These are phyloP conservation scores for Euleptes europaea DNA, from an alignment of 2,113 vertebrate species.

Conservation along the genomic window DNA sequence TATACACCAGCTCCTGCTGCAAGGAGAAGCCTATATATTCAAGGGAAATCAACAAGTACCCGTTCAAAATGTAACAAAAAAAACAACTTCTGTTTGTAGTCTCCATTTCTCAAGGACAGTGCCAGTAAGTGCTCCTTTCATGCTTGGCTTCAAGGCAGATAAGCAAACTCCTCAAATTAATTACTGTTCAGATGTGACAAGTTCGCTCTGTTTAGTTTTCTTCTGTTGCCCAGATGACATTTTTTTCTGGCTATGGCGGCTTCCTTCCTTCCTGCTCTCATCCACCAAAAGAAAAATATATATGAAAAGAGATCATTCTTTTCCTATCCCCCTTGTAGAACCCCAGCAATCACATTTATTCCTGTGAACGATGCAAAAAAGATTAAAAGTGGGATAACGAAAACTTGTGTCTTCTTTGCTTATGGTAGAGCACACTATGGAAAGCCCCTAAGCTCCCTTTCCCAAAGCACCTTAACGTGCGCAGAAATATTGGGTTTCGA, in stretches of 20 bases:
- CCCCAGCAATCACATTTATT: conserved; percentile 44
- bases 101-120: conserved; percentile 43
- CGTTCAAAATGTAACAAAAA: conserved; percentile 26
- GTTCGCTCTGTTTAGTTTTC: conserved; percentile 16
- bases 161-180: conserved; percentile 50
- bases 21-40: conserved; percentile 32
- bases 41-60: conserved; percentile 33
- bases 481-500: conserved; percentile 84
- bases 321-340: neutral
- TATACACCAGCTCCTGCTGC: conserved; percentile 11
- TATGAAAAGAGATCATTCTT: conserved; percentile 33
- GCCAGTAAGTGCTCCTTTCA: conserved; percentile 29
- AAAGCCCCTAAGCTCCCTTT: conserved; percentile 55
- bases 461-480: conserved; percentile 76
- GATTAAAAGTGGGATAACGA: conserved; percentile 62
- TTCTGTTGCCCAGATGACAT: conserved; percentile 19
- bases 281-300: conserved; percentile 57
- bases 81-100: conserved; percentile 29
- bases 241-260: conserved; percentile 27
- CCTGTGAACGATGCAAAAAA: conserved; percentile 41
- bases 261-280: conserved; percentile 53
- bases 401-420: conserved; percentile 54
- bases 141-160: conserved; percentile 42
- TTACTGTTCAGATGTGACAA: conserved; percentile 51
- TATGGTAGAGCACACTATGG: conserved; percentile 62